A percentile compares a stretch with the other conserved stretches of the same genome.
Evolutionary conservation across 2,113 vertebrate species (phyloP).

Genomic region (Engystomops pustulosus): DNA sequence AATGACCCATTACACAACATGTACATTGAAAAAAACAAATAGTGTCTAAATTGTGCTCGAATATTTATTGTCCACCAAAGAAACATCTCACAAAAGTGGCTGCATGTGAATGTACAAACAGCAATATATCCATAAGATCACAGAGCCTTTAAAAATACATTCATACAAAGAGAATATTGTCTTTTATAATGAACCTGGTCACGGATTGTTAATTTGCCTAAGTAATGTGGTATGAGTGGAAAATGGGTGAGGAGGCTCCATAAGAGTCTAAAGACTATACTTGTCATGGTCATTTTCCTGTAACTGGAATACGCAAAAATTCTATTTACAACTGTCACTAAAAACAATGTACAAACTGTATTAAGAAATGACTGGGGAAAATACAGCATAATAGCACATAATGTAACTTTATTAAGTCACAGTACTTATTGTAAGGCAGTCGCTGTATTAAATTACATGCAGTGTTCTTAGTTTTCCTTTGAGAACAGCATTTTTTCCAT

Average conservation of each 20-base stretch:
- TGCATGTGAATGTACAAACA: not conserved
- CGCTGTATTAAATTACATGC: slow-evolving; percentile 42
- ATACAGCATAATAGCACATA: slow-evolving; percentile 39
- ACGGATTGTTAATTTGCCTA: not conserved
- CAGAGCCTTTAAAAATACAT: not conserved
- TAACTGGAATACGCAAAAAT: not conserved
- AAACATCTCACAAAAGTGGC: not conserved
- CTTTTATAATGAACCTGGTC: not conserved
- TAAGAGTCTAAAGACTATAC: not conserved
- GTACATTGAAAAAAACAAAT: not conserved
- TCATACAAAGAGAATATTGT: not conserved
- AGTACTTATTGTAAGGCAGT: slow-evolving; percentile 41
- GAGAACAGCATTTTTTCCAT: slow-evolving; percentile 69
- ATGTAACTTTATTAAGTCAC: slow-evolving; percentile 30
- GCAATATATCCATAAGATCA: not conserved
- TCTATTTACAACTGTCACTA: not conserved
- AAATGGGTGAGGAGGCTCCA: not conserved
- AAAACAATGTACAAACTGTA: slow-evolving; percentile 8
- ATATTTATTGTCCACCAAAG: not conserved
- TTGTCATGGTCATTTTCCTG: not conserved
- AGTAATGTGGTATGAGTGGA: not conserved
- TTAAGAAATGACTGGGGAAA: slow-evolving; percentile 23
- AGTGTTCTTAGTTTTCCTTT: slow-evolving; percentile 29
- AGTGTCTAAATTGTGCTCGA: no score
- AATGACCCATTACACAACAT: not conserved